These are phyloP conservation scores for Scaptomyza graminum DNA, from an alignment of 1,140 invertebrate species.

Conservation along the genomic window DNA sequence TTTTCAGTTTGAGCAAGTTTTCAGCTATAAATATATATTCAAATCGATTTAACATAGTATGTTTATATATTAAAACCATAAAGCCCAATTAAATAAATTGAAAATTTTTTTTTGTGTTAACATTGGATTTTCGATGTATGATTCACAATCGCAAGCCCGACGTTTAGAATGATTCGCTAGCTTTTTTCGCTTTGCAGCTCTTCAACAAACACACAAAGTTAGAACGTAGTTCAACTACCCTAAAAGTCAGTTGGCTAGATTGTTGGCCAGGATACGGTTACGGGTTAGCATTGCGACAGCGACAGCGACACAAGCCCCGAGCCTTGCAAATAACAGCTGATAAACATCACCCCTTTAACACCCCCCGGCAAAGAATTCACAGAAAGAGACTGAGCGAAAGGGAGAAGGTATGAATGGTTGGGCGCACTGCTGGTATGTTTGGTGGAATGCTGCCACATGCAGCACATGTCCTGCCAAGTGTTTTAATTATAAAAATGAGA, in stretches of 20 bases:
- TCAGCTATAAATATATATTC: no score
- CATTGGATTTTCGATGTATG: not conserved
- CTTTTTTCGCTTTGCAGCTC: conserved; percentile 16
- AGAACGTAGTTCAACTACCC: conserved; percentile 44
- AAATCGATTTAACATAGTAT: no score
- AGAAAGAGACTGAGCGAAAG: no score
- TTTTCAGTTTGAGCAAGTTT: no score
- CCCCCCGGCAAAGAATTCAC: not conserved
- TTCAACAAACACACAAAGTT: conserved; percentile 4
- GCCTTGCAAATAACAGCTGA: conserved; percentile 27
- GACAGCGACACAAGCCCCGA: conserved; percentile 18
- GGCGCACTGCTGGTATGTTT: conserved; percentile 40
- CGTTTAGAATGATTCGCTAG: conserved; percentile 6
- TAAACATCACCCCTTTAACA: conserved; percentile 34
- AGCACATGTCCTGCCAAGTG: conserved; percentile 57
- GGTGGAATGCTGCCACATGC: conserved; percentile 41
- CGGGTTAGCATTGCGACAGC: conserved; percentile 33
- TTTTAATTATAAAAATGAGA: conserved; percentile 63
- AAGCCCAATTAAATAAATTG: no score
- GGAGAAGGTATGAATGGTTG: conserved; percentile 9
- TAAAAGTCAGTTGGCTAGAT: conserved; percentile 40
- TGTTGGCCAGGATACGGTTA: conserved; percentile 44
- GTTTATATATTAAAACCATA: no score
- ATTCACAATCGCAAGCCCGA: not conserved
- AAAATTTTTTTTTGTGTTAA: not conserved